Evolutionary conservation across 2,888 invertebrate species (phyloP), one percentile per base, ranked within the genome.

Genomic region (Pachydiplax longipennis): DNA sequence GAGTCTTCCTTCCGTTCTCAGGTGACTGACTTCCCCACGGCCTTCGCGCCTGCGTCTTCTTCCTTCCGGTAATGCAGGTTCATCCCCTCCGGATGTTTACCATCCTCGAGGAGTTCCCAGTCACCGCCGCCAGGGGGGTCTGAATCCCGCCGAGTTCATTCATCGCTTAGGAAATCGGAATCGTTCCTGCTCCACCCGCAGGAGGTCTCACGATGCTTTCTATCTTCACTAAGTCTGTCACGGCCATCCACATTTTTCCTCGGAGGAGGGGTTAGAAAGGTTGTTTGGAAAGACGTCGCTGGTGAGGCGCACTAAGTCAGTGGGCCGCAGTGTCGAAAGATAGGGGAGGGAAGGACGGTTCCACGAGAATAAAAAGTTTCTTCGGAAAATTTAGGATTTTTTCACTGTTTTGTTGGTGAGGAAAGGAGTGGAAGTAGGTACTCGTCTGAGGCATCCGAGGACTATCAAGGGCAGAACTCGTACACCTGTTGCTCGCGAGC

Each of bases 241-340:
- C 58, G 87, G 87, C 87, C 87, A 87, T 87, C 87, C 87, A 65
- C 87, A 87, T 87, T 87, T 87, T 61, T 87, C 37, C 61, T 37
- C 61, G 37, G 61, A 0, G 37, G 61, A 22, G 61, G 35, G 87
- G 37, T 37, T 58, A 18, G 87, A 87, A 65, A 87, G 87, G 87
- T 87, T 87, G 87, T 65, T 87, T 87, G 35, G 87, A 87, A 61
- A 87, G 87, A 87, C 37, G 61, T 25, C 61, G 61, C 18, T 65
- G 35, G 87, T 61, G 61, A n/a, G 87, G 31, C 58, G 58, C 58
- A 25, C 40, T 3, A 82, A 44, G 83, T n/a, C 25, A 31, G 90
- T 53, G 83, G 73, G 80, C 31, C 58, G 90, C 37, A 48, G 83
- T 73, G 91, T 31, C 18, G 81, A 61, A 81, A 40, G 35, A 13